These are phyloP conservation scores for Pseudococcus viburni DNA, from an alignment of 2,888 invertebrate genomes.

Conservation along the genomic window DNA sequence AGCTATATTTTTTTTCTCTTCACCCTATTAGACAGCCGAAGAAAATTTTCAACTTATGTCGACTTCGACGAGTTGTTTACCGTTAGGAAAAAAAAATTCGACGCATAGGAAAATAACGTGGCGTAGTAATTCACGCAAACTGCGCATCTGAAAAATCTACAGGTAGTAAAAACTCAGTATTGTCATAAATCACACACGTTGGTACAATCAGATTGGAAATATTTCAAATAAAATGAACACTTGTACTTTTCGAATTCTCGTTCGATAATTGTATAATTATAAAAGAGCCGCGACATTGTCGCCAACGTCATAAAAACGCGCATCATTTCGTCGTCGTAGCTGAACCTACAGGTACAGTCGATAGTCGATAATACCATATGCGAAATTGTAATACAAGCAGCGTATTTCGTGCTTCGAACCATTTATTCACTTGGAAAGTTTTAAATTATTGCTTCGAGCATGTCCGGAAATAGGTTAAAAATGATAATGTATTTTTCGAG, in stretches of 20 bases:
- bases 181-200: conserved; percentile 15
- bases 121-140: neutral
- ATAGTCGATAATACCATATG: conserved; percentile 10
- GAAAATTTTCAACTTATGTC: neutral
- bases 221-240: conserved; percentile 34
- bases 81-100: neutral
- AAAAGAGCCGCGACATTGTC: conserved; percentile 33
- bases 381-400: neutral
- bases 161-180: neutral
- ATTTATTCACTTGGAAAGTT: conserved; percentile 23
- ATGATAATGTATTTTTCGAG: conserved; percentile 51
- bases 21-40: neutral
- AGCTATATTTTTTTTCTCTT: no score
- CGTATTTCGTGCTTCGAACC: conserved; percentile 34
- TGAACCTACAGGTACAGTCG: neutral
- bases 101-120: neutral
- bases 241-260: conserved; percentile 22
- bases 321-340: neutral
- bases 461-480: conserved; percentile 44
- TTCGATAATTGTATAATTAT: conserved; percentile 23
- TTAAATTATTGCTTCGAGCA: conserved; percentile 29
- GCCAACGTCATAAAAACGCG: conserved; percentile 5
- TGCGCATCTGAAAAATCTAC: neutral
- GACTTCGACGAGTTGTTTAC: neutral
- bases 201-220: conserved; percentile 25